A percentile compares a stretch with the other conserved stretches of the same genome.
Conservation (phyloP, 2,888 invertebrate species). For the Lobophora halterata region DNA sequence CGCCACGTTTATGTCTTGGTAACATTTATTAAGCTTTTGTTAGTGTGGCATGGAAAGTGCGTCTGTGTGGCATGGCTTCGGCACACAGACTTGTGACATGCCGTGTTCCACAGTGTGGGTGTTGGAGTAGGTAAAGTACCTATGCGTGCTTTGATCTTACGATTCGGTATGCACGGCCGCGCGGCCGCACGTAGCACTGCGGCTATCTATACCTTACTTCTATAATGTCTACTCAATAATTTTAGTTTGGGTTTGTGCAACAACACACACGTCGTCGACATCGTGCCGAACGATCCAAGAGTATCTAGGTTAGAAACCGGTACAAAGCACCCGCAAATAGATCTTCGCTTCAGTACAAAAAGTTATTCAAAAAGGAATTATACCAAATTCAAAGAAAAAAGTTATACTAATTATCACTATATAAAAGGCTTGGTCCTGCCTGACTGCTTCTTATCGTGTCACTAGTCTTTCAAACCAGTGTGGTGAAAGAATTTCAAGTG, state of each 20-base stretch:
- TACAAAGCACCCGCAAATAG: slow-evolving; percentile 38
- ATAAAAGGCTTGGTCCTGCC: too few relatives aligned
- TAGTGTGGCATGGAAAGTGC: slow-evolving; percentile 55
- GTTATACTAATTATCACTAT: too few relatives aligned
- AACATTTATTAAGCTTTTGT: slow-evolving; percentile 75
- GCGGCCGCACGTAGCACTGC: slow-evolving; percentile 70
- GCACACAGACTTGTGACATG: slow-evolving; percentile 42
- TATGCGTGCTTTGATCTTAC: slow-evolving; percentile 80
- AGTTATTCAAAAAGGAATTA: too few relatives aligned
- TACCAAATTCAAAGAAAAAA: too few relatives aligned
- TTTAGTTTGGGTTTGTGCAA: slow-evolving; percentile 76
- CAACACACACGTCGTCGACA: too few relatives aligned
- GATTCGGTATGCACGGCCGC: slow-evolving; percentile 79
- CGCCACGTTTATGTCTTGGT: slow-evolving; percentile 73
- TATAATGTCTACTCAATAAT: slow-evolving; percentile 76
- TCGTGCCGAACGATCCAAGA: slow-evolving; percentile 52
- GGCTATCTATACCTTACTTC: slow-evolving; percentile 67
- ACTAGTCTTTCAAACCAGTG: too few relatives aligned
- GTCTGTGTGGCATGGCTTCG: slow-evolving; percentile 59
- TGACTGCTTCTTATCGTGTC: too few relatives aligned
- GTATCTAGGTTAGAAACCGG: slow-evolving; percentile 54
- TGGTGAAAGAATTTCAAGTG: too few relatives aligned
- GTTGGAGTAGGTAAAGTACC: slow-evolving; percentile 75
- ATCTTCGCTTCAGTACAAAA: too few relatives aligned
- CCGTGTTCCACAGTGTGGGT: slow-evolving; percentile 61